These are phyloP conservation scores for Ditylenchus weischeri DNA, from an alignment of 2,888 invertebrate genomes.

Conservation along the genomic window DNA sequence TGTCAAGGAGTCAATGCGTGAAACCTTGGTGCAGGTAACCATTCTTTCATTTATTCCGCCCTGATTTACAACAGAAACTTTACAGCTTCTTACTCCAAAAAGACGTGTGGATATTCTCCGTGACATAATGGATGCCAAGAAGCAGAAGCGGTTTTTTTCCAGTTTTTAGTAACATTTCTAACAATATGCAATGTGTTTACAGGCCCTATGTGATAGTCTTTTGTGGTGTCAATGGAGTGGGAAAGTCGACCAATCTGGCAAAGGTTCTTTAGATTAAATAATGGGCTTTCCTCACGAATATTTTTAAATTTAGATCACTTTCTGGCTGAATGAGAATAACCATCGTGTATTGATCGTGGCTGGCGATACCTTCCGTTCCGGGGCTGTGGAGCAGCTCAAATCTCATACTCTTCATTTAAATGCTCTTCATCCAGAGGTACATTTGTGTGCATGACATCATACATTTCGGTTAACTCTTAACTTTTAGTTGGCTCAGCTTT, in stretches of 20 bases:
- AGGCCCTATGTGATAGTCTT: slow-evolving; percentile 89
- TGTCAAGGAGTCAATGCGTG: slow-evolving; percentile 81
- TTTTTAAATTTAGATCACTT: slow-evolving; percentile 72
- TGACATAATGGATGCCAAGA: slow-evolving; percentile 85
- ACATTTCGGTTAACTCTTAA: not conserved
- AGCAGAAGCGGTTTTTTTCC: slow-evolving; percentile 65
- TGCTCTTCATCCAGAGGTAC: slow-evolving; percentile 71
- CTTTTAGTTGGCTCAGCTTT: slow-evolving; percentile 72
- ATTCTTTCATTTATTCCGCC: not conserved
- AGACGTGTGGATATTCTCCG: slow-evolving; percentile 91
- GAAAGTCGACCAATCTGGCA: slow-evolving; percentile 95
- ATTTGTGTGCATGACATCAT: not conserved
- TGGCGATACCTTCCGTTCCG: slow-evolving; percentile 93
- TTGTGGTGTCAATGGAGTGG: slow-evolving; percentile 98
- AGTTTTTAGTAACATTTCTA: too few species aligned
- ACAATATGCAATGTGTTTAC: too few species aligned
- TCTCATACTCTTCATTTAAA: slow-evolving; percentile 81
- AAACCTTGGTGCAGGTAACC: slow-evolving; percentile 73
- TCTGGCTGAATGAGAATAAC: slow-evolving; percentile 97
- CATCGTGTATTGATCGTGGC: slow-evolving; percentile 93
- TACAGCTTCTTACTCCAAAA: slow-evolving; percentile 82
- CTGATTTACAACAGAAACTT: not conserved
- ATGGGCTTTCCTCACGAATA: not conserved
- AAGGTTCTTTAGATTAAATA: slow-evolving; percentile 66
- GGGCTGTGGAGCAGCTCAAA: slow-evolving; percentile 94